phyloP scores from a whole-genome alignment of 2,888 invertebrate genomes.

The Kuschelorhynchus macadamiae region DNA sequence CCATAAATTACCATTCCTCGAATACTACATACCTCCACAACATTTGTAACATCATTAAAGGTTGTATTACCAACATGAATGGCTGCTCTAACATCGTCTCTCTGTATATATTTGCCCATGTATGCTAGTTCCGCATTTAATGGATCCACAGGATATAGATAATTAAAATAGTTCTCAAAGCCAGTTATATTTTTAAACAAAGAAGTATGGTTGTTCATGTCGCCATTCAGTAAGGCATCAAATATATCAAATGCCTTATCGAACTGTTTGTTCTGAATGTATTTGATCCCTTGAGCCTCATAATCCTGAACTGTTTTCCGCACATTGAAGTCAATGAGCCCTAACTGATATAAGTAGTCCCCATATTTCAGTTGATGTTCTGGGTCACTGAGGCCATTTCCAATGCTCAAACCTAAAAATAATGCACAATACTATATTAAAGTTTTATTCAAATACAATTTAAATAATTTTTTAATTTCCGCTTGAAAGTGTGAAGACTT shows the following conservation, averaged over 20 bases:
- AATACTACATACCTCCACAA: constrained; percentile 43
- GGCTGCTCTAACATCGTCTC: constrained; percentile 75
- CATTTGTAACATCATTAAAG: constrained; percentile 73
- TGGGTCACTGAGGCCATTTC: constrained; percentile 87
- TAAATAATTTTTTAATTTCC: no score
- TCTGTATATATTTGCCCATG: constrained; percentile 77
- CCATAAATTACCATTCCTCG: no score
- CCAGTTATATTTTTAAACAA: constrained; percentile 83
- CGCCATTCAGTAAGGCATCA: constrained; percentile 80
- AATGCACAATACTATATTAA: constrained; percentile 67
- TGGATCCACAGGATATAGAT: constrained; percentile 74
- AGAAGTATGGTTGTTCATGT: constrained; percentile 73
- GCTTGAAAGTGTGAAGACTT: no score
- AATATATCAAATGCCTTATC: constrained; percentile 80
- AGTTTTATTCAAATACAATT: not conserved
- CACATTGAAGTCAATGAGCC: constrained; percentile 78
- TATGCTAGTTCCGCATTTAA: constrained; percentile 68
- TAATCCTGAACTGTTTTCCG: constrained; percentile 73
- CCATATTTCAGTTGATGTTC: constrained; percentile 83
- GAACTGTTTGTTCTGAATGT: constrained; percentile 77
- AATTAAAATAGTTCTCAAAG: constrained; percentile 83
- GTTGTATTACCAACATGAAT: constrained; percentile 89
- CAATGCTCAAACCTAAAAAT: constrained; percentile 80
- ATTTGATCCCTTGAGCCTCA: constrained; percentile 72
- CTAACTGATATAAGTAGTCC: constrained; percentile 85